These are phyloP conservation scores for Chlorops oryzae DNA, from an alignment of 1,140 invertebrate species.

Conservation along the genomic window DNA sequence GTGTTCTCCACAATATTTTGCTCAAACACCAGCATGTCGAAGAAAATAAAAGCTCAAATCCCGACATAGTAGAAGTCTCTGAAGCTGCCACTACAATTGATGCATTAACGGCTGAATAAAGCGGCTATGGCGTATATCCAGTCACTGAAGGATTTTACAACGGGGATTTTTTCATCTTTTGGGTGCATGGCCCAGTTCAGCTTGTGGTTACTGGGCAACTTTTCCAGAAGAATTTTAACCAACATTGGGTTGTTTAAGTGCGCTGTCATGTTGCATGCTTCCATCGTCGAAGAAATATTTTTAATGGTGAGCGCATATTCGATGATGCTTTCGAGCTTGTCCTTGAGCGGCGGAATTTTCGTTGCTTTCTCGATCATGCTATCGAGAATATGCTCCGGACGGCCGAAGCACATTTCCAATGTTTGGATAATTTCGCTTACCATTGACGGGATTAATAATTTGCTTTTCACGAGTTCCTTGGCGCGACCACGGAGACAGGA, in stretches of 20 bases:
- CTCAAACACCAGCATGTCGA: no score
- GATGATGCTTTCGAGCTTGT: constrained; percentile 6
- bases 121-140: no score
- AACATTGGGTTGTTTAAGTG: constrained; percentile 7
- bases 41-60: no score
- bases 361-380: neutral
- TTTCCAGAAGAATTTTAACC: constrained; percentile 3
- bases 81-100: no score
- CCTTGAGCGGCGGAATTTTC: constrained; percentile 3
- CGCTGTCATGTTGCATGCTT: constrained; percentile 4
- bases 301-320: constrained; percentile 5
- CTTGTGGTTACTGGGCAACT: constrained; percentile 6
- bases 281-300: constrained; percentile 11
- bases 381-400: constrained; percentile 7
- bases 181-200: constrained; percentile 8
- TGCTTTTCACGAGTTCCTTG: constrained; percentile 3
- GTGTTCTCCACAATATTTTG: neutral
- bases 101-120: no score
- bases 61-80: no score
- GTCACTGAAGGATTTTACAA: constrained; percentile 4
- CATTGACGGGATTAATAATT: neutral
- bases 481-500: neutral
- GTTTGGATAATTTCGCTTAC: constrained; percentile 11
- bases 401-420: constrained; percentile 5
- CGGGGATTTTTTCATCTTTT: constrained; percentile 2